Percentiles rank a stretch among this genome's conserved stretches.
Conservation (phyloP, 2,113 vertebrate species). For the Casuarius casuarius region DNA sequence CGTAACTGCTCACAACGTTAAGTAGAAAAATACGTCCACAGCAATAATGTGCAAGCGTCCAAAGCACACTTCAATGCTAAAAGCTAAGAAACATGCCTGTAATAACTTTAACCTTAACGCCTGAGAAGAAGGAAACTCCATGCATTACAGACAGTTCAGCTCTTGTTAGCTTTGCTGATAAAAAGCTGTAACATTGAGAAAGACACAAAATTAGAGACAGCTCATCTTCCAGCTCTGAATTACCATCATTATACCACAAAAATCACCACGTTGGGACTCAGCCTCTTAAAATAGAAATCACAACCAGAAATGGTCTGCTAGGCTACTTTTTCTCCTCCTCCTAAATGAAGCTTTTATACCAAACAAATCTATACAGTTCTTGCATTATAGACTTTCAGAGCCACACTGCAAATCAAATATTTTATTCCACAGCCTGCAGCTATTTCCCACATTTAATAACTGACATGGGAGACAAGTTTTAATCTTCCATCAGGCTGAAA, state of each 20-base stretch:
- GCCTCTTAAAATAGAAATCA: constrained; percentile 48
- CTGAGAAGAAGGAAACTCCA: background rate
- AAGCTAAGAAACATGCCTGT: background rate
- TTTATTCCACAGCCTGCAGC: constrained; percentile 48
- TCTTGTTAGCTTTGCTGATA: constrained; percentile 4
- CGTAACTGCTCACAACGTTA: constrained; percentile 58
- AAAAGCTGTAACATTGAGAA: constrained; percentile 22
- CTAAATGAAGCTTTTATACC: constrained; percentile 39
- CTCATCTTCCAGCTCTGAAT: constrained; percentile 48
- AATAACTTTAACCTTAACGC: constrained; percentile 36
- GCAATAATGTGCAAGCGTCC: constrained; percentile 28
- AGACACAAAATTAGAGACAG: constrained; percentile 43
- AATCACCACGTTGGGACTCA: constrained; percentile 24
- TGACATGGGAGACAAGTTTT: constrained; percentile 65
- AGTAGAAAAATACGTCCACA: constrained; percentile 42
- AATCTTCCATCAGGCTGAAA: constrained; percentile 56
- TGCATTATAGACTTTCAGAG: background rate
- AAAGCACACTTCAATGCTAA: background rate
- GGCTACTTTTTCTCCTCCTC: background rate
- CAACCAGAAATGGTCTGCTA: background rate
- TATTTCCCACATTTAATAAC: constrained; percentile 62
- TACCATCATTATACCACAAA: constrained; percentile 25
- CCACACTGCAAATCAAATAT: constrained; percentile 44
- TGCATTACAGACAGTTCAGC: background rate
- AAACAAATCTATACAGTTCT: constrained; percentile 45